Evolutionary conservation across 2,888 invertebrate genomes (phyloP), one percentile per base, ranked within the genome.

Genomic region (Octonoba sinensis): DNA sequence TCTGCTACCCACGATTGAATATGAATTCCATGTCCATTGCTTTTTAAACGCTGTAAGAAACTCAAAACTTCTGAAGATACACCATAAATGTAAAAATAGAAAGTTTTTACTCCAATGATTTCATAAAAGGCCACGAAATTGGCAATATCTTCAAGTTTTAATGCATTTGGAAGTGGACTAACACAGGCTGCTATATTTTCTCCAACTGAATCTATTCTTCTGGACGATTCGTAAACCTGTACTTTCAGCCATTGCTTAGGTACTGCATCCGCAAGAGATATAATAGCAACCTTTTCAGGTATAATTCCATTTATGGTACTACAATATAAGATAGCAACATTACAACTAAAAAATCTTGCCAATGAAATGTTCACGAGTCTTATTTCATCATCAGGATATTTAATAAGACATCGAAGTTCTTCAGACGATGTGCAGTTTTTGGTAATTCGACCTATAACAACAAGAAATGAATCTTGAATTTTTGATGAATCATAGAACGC

Each of bases 181-280:
- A 73, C 73, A 16, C 73, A 74, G 11, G 66, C 66, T 13, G 57
- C 65, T 8, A 49, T 20, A 46, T 66, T 56, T 6, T 6, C n/a
- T 13, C n/a, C 12, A 44, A 13, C 2, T 3, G 13, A 15, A 51
- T 49, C 57, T n/a, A 8, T 13, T 4, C 64, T 49, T 12, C 3
- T 46, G 12, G 12, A 12, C 12, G 46, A n/a, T 3, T 18, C n/a
- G 16, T 66, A 49, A 3, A 16, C 46, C 18, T 57, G 46, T 12
- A 74, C 59, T 15, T 74, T 44, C 27, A 74, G 47, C 74, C 74
- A 74, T 18, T 57, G 57, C 20, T 65, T 74, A 1, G 66, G 59
- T 8, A 57, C 16, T 24, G 18, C 49, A 57, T 74, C 46, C 2
- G 11, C n/a, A 56, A 65, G 22, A 0, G 74, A 74, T 13, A 66